Conservation (phyloP, 2,113 vertebrate species). For the Lanius collurio region DNA sequence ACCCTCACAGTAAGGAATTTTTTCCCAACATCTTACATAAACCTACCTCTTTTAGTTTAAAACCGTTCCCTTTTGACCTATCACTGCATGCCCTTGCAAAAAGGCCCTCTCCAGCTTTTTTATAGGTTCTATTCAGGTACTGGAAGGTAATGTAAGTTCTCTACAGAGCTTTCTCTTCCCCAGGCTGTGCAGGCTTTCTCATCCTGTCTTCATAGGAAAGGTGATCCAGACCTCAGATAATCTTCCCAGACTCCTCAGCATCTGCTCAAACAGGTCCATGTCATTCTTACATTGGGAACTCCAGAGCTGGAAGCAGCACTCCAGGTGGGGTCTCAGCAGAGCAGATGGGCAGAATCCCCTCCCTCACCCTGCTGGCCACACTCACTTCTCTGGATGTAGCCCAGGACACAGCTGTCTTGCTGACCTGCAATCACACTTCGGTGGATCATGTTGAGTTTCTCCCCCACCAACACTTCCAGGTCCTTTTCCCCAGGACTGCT, state of each 20-base stretch:
- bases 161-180: background rate
- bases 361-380: fast-evolving
- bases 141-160: background rate
- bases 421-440: background rate
- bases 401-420: background rate
- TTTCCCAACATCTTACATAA: background rate
- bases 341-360: background rate
- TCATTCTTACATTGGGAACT: background rate
- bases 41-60: background rate
- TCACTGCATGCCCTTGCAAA: background rate
- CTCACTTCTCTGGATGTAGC: background rate
- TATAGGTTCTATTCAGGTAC: fast-evolving
- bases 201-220: background rate
- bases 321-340: background rate
- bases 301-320: background rate
- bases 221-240: background rate
- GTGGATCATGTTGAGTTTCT: background rate
- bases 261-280: background rate
- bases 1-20: background rate
- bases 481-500: background rate
- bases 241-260: background rate
- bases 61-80: background rate
- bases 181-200: background rate
- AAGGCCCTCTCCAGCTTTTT: background rate
- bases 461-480: background rate